Evolutionary conservation across 2,113 vertebrate species (phyloP).

Genomic region (Larimichthys polyactis): DNA sequence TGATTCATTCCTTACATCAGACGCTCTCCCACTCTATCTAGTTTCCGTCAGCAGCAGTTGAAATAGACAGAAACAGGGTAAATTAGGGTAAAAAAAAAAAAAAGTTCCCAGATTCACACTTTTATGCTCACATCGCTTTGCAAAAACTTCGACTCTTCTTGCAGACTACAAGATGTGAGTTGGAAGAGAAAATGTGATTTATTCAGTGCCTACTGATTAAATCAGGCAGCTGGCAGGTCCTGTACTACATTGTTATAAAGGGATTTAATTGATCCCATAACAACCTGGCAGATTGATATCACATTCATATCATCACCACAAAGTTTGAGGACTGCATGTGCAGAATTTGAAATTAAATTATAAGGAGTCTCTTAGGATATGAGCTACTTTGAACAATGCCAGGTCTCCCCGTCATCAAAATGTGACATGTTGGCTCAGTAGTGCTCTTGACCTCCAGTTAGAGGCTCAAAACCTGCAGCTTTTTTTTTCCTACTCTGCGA

Average conservation of each 20-base stretch:
- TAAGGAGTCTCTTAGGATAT: slow-evolving; percentile 39
- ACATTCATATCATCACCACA: slow-evolving; percentile 44
- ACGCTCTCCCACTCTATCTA: slow-evolving; percentile 24
- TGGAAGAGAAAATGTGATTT: slow-evolving; percentile 2
- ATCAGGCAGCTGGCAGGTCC: slow-evolving; percentile 35
- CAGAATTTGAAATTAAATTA: slow-evolving; percentile 57
- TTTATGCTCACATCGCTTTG: not conserved
- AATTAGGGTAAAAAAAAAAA: slow-evolving; percentile 15
- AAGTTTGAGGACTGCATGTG: slow-evolving; percentile 25
- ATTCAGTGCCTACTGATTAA: slow-evolving; percentile 38
- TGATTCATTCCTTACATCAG: slow-evolving; percentile 54
- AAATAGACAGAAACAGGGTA: slow-evolving; percentile 21
- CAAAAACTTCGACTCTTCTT: not conserved
- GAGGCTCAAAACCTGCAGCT: not conserved
- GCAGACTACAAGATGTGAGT: slow-evolving; percentile 3
- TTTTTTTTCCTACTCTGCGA: no score
- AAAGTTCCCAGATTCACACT: not conserved
- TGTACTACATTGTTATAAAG: slow-evolving; percentile 21
- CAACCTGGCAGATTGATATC: slow-evolving; percentile 44
- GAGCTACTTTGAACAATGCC: slow-evolving; percentile 6
- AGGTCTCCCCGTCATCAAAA: not conserved
- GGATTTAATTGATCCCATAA: slow-evolving; percentile 50
- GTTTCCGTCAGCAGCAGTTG: slow-evolving; percentile 18
- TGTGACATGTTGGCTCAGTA: not conserved
- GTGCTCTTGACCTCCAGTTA: not conserved